Base-by-base conservation (phyloP, 2,888 invertebrate species). In the Rotaria socialis region DNA sequence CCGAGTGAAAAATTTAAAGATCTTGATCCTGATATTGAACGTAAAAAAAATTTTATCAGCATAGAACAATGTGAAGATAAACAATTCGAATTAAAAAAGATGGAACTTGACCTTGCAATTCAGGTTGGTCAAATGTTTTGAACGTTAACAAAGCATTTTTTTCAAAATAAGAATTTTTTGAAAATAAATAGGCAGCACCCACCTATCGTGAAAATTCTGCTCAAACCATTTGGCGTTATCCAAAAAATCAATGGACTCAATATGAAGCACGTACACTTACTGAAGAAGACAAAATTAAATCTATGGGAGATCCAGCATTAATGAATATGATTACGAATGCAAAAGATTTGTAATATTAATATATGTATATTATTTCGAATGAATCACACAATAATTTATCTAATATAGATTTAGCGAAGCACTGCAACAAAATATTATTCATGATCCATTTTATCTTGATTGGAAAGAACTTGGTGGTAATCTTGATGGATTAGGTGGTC, bases 391-490 rank as follows among this genome's bases (percentile, higher is more conserved):
- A 24, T 50, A 50, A 27, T 47, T 50, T 27, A 14, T 50, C 5
- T 24, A 41, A 27, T 74, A 10, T 16, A 87, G 91, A 87, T 90
- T 91, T 88, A 89, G 91, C 87, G 87, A 89, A 85, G 90, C 91
- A 14, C 88, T 91, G 74, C 91, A 91, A 88, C 91, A 91, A 88
- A 91, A 91, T 89, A 90, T 91, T 86, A 91, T 91, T 50, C 90
- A 90, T 89, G 89, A 91, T 88, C 90, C 91, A n/a, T 91, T 91
- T 88, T 89, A 88, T 87, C 90, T 90, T 88, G 91, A 91, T 47
- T 86, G 86, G 86, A 60, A 47, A 41, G 58, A 80, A 55, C 52
- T 86, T 7, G 86, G 86, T 58, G 90, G 90, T 86, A 89, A 89
- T 52, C 90, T 90, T 86, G 89, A 89, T 67, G 89, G 89, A 22